Percentiles rank a stretch among this genome's conserved stretches.
phyloP scores from a whole-genome alignment of 2,797 vertebrate genomes.

The Onychomys arenicola region DNA sequence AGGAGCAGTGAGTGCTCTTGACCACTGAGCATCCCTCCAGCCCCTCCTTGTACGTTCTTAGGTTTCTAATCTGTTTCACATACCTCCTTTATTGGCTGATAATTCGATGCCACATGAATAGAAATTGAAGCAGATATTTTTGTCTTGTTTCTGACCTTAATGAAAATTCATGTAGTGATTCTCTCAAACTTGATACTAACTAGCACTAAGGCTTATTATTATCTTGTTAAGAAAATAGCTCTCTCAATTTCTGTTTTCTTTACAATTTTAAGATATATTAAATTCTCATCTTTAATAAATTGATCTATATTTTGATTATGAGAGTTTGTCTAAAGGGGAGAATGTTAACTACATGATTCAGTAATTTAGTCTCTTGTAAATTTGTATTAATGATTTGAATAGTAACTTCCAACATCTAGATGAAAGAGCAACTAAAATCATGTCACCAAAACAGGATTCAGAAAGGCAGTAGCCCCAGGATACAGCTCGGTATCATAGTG shows the following conservation, averaged over 20 bases:
- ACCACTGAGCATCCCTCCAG: background rate
- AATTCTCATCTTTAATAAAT: slow-evolving; percentile 24
- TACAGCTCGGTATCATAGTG: background rate
- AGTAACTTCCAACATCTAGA: background rate
- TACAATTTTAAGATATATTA: slow-evolving; percentile 37
- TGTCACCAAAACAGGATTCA: background rate
- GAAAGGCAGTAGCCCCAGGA: background rate
- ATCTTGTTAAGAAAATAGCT: slow-evolving; percentile 14
- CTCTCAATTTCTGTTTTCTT: background rate
- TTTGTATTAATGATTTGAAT: slow-evolving; percentile 49
- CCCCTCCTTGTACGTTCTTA: too few relatives aligned
- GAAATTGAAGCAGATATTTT: background rate
- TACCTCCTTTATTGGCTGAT: background rate
- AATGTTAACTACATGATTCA: slow-evolving; percentile 29
- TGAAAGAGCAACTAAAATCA: background rate
- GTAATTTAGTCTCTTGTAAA: background rate
- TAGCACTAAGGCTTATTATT: slow-evolving; percentile 33
- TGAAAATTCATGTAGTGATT: background rate
- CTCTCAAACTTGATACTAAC: slow-evolving; percentile 6
- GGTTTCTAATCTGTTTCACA: background rate
- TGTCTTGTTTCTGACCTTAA: slow-evolving; percentile 25
- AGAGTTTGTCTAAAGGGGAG: background rate
- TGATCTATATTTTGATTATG: slow-evolving; percentile 42
- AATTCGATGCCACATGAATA: background rate
- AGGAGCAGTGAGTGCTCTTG: background rate